phyloP scores from a whole-genome alignment of 2,113 vertebrate species.

The Myxocyprinus asiaticus region DNA sequence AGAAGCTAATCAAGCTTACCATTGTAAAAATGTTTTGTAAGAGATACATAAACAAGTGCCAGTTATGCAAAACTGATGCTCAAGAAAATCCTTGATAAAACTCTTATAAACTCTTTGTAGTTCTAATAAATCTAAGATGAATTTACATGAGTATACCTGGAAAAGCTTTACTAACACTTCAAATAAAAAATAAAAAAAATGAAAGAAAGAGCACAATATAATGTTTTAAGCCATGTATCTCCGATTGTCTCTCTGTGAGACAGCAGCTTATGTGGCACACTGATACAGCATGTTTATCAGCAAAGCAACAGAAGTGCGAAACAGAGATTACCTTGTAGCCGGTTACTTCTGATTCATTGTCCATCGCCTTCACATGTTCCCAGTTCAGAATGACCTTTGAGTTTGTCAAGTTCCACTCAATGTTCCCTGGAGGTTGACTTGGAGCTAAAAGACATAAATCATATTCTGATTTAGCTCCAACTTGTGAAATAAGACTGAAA shows the following conservation, averaged over 20 bases:
- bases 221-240: conserved; percentile 11
- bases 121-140: too few relatives aligned
- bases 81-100: too few relatives aligned
- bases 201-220: neutral
- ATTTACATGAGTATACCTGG: too few relatives aligned
- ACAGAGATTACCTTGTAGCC: conserved; percentile 86
- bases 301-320: conserved; percentile 31
- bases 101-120: too few relatives aligned
- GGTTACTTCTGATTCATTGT: conserved; percentile 88
- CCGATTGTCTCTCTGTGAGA: neutral
- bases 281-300: conserved; percentile 44
- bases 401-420: conserved; percentile 86
- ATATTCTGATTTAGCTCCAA: conserved; percentile 16
- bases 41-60: too few relatives aligned
- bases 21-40: too few relatives aligned
- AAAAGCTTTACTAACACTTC: too few relatives aligned
- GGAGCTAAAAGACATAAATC: conserved; percentile 75
- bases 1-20: too few relatives aligned
- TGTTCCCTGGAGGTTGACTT: conserved; percentile 83
- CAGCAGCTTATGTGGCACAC: conserved; percentile 4
- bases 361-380: conserved; percentile 88
- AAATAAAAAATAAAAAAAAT: neutral
- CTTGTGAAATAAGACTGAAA: neutral
- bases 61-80: too few relatives aligned
- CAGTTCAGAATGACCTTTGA: conserved; percentile 89